phyloP scores from a whole-genome alignment of 2,113 vertebrate genomes.

The Hemicordylus capensis region DNA sequence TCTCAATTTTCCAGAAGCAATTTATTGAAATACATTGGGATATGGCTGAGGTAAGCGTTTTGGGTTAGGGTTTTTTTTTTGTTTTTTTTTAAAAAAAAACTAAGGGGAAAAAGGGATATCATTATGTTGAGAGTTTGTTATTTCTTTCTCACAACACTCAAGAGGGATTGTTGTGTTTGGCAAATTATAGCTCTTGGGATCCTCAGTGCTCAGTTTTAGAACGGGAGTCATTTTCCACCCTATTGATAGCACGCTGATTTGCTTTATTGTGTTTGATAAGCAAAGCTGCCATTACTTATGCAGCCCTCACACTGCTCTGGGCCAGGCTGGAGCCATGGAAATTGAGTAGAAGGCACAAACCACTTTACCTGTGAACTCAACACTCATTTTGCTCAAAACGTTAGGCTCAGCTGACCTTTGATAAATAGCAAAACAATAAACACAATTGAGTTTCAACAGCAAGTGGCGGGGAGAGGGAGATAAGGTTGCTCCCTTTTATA shows the following conservation, averaged over 20 bases:
- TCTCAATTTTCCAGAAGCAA: background rate
- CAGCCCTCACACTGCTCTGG: background rate
- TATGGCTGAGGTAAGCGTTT: constrained; percentile 26
- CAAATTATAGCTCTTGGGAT: constrained; percentile 18
- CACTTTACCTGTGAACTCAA: background rate
- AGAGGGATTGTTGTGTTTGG: constrained; percentile 7
- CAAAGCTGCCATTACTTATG: rapidly evolving
- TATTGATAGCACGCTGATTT: constrained; percentile 8
- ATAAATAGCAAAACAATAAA: background rate
- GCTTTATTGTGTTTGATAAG: constrained; percentile 15
- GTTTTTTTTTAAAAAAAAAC: background rate
- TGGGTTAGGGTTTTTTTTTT: no score
- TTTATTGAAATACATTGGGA: constrained; percentile 27
- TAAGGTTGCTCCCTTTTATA: background rate
- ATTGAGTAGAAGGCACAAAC: background rate
- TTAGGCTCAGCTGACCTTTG: rapidly evolving
- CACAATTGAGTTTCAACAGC: background rate
- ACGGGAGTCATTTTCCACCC: constrained; percentile 6
- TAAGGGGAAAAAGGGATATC: background rate
- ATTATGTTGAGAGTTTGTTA: constrained; percentile 30
- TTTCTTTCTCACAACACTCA: constrained; percentile 1
- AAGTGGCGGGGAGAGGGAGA: background rate
- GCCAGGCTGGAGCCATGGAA: background rate
- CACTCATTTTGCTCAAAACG: background rate
- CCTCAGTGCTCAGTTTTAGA: constrained; percentile 10